Conservation (phyloP, 1,140 invertebrate species). For the Drosophila navojoa region DNA sequence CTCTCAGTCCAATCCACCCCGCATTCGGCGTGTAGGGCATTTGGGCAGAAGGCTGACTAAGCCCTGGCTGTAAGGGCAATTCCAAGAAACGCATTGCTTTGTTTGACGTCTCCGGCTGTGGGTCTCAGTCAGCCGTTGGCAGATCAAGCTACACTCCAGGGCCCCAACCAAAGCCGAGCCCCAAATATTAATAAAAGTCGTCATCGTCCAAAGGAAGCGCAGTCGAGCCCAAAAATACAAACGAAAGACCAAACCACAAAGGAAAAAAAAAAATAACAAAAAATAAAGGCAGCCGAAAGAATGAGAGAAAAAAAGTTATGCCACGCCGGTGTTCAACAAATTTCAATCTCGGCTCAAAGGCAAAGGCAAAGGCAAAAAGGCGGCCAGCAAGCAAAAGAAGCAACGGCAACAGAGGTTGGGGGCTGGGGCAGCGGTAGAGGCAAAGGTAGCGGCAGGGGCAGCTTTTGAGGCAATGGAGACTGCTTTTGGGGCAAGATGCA, state of each 20-base stretch:
- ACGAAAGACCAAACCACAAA: constrained; percentile 20
- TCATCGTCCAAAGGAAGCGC: constrained; percentile 78
- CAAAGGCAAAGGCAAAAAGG: constrained; percentile 33
- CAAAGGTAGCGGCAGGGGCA: background rate
- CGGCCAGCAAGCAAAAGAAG: constrained; percentile 3
- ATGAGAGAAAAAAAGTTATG: constrained; percentile 59
- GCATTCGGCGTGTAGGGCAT: constrained; percentile 38
- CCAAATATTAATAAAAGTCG: constrained; percentile 82
- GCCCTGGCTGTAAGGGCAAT: constrained; percentile 55
- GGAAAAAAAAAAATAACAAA: constrained; percentile 1
- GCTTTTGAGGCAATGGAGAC: constrained; percentile 3
- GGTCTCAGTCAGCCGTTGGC: constrained; percentile 15
- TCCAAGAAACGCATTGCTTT: constrained; percentile 76
- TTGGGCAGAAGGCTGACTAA: constrained; percentile 34
- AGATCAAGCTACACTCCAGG: constrained; percentile 11
- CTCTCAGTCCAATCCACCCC: background rate
- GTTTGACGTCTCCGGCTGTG: constrained; percentile 50
- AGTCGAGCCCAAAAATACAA: constrained; percentile 51
- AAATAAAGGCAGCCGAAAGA: background rate
- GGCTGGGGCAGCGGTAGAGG: background rate
- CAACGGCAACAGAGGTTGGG: background rate
- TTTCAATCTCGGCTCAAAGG: constrained; percentile 78
- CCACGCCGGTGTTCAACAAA: constrained; percentile 79
- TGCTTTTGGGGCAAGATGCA: constrained; percentile 55
- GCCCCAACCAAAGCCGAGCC: constrained; percentile 54